These are phyloP conservation scores for Redunca redunca DNA, from an alignment of 2,113 vertebrate genomes.

Conservation along the genomic window DNA sequence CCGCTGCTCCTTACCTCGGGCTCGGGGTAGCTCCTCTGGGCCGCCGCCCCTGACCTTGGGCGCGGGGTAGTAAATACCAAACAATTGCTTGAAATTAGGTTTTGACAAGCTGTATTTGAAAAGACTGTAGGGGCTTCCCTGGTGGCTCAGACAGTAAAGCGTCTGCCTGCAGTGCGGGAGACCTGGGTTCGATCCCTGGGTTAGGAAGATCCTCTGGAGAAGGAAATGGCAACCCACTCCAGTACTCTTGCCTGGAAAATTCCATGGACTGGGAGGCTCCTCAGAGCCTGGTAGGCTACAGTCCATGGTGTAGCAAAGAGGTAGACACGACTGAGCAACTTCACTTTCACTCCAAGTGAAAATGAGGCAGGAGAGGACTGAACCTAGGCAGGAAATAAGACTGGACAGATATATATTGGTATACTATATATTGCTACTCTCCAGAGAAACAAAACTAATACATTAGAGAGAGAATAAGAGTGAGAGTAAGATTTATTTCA, in stretches of 20 bases:
- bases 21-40: too few species aligned
- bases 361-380: background rate
- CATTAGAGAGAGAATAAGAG: background rate
- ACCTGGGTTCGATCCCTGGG: too few species aligned
- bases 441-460: background rate
- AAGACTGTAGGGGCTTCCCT: background rate
- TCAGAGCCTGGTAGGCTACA: too few species aligned
- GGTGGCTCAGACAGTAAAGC: too few species aligned
- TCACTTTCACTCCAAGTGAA: background rate
- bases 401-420: background rate
- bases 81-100: background rate
- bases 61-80: background rate
- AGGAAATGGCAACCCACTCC: too few species aligned
- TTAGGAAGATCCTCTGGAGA: too few species aligned
- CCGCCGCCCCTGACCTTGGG: accelerated
- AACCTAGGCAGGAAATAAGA: background rate
- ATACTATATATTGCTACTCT: background rate
- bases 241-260: too few species aligned
- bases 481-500: background rate
- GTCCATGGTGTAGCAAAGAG: too few species aligned
- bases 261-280: too few species aligned
- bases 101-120: background rate
- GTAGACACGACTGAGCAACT: too few species aligned
- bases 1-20: too few species aligned
- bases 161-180: too few species aligned